Evolutionary conservation across 2,888 invertebrate genomes (phyloP), one percentile per base, ranked within the genome.

Genomic region (Caenorhabditis sp.): DNA sequence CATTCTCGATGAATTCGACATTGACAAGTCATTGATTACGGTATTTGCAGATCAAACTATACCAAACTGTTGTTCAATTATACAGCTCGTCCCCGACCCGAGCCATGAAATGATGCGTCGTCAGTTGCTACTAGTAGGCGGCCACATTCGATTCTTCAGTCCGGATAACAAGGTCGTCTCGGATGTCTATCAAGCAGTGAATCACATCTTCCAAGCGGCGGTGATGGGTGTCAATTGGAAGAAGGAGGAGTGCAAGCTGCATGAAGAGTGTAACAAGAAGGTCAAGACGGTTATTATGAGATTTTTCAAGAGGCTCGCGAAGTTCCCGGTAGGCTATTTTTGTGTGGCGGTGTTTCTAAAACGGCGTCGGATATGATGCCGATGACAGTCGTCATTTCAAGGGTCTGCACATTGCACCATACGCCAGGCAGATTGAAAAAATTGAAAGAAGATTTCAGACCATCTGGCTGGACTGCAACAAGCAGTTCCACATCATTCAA

Each of bases 161-260:
- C 49, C 14, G 1, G 49, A 49, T 19, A 8, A 6, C 1, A 22
- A n/a, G 19, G 5, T 49, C 12, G 49, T 49, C 5, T 22, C 22
- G 49, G 49, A 49, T 22, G 22, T 22, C 14, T 19, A n/a, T 8
- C 49, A 49, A 22, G 49, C n/a, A 8, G 8, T 49, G 5, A 19
- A 5, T 5, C 5, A 19, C 4, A 22, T 49, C 6, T 49, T 49
- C 19, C n/a, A 10, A 49, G 5, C 2, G 3, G 19, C 19, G n/a
- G 49, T 49, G 5, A 19, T n/a, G n/a, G 49, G 49, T 49, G 49
- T 49, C 19, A 49, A 49, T n/a, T 49, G 49, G 49, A 22, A 49
- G 12, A 49, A 10, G 2, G 49, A 49, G 1, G 6, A 10, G 5
- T 49, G 54, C 24, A 0, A 5, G 0, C 2, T 1, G 24, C 12